These are phyloP conservation scores for Galleria mellonella DNA, from an alignment of 1,140 invertebrate genomes.

Conservation along the genomic window DNA sequence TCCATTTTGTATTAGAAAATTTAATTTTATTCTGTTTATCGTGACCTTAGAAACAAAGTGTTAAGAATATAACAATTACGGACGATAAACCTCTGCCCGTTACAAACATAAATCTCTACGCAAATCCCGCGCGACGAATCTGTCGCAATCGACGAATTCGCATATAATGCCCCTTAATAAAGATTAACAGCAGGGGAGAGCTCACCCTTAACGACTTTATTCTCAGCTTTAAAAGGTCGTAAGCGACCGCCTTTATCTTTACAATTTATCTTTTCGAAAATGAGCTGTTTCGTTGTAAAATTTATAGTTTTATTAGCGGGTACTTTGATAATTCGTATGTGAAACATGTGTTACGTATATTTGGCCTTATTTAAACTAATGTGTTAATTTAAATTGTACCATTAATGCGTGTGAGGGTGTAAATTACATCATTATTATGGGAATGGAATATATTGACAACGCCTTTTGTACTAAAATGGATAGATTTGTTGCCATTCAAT, in stretches of 20 bases:
- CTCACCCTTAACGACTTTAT: slow-evolving; percentile 5
- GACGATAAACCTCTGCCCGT: slow-evolving; percentile 16
- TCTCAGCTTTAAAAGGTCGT: slow-evolving; percentile 11
- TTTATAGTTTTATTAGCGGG: slow-evolving; percentile 20
- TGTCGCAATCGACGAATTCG: slow-evolving; percentile 29
- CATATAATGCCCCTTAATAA: slow-evolving; percentile 50
- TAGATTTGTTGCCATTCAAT: too few relatives aligned
- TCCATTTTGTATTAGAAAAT: too few relatives aligned
- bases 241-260: not conserved
- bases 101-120: slow-evolving; percentile 25
- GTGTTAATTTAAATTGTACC: slow-evolving; percentile 14
- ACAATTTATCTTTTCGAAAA: slow-evolving; percentile 9
- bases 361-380: slow-evolving; percentile 13
- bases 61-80: slow-evolving; percentile 11
- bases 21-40: too few relatives aligned
- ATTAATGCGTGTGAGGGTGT: slow-evolving; percentile 1
- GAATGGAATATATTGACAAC: too few relatives aligned
- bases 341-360: slow-evolving; percentile 14
- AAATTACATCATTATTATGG: not conserved
- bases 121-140: slow-evolving; percentile 43
- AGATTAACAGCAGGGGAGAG: slow-evolving; percentile 32
- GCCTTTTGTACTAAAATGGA: too few relatives aligned
- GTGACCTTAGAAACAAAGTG: too few relatives aligned
- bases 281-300: slow-evolving; percentile 5
- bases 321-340: slow-evolving; percentile 12